phyloP scores from a whole-genome alignment of 2,888 invertebrate genomes.

The Acrobeloides nanus region DNA sequence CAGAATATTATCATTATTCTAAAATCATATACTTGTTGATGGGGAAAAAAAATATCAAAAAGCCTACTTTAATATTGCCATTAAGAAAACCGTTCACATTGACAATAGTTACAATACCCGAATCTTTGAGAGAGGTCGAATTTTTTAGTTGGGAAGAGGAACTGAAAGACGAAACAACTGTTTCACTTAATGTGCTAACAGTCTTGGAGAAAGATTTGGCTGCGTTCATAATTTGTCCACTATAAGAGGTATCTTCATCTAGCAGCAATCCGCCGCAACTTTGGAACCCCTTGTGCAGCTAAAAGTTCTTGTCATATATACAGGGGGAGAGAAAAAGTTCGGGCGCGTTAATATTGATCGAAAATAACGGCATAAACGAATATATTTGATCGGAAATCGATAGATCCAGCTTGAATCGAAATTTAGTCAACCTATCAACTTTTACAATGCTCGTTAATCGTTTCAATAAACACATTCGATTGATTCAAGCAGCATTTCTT shows the following conservation, averaged over 20 bases:
- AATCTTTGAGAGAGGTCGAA: not conserved
- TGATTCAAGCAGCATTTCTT: too few relatives aligned
- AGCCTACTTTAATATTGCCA: not conserved
- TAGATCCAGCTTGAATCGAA: conserved; percentile 52
- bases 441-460: too few relatives aligned
- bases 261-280: conserved; percentile 56
- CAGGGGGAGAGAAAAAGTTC: too few relatives aligned
- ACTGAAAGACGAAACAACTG: conserved; percentile 29
- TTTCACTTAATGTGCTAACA: conserved; percentile 56
- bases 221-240: conserved; percentile 57
- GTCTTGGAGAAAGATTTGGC: conserved; percentile 57
- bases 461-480: too few relatives aligned
- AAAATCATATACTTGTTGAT: too few relatives aligned
- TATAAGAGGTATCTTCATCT: conserved; percentile 56
- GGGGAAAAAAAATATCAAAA: not conserved
- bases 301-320: conserved; percentile 2
- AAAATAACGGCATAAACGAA: too few relatives aligned
- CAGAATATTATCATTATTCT: conserved; percentile 13
- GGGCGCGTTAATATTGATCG: too few relatives aligned
- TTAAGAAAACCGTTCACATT: conserved; percentile 14
- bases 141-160: conserved; percentile 11
- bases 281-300: conserved; percentile 35
- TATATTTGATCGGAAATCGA: too few relatives aligned
- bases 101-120: conserved; percentile 26
- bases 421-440: too few relatives aligned